phyloP scores from a whole-genome alignment of 2,888 invertebrate species.

The Buathra laborator region DNA sequence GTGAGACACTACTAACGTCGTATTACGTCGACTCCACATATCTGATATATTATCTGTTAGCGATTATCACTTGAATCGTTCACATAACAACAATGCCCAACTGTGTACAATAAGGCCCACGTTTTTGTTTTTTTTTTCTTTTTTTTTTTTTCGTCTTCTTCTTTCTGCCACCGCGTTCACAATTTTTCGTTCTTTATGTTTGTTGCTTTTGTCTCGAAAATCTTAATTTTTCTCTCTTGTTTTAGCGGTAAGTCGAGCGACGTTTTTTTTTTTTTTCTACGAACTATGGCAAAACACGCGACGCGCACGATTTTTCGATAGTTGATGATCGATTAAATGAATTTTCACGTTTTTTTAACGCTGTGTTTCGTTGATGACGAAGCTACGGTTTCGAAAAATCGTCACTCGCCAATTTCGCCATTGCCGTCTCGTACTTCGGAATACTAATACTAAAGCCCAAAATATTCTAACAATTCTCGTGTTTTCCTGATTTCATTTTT shows the following conservation, averaged over 20 bases:
- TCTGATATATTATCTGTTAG: conserved; percentile 80
- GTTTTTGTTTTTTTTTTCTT: conserved; percentile 67
- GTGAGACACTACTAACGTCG: conserved; percentile 65
- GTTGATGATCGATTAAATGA: conserved; percentile 1
- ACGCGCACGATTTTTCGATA: conserved; percentile 29
- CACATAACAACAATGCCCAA: conserved; percentile 84
- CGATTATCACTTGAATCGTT: conserved; percentile 80
- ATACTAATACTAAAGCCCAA: conserved; percentile 83
- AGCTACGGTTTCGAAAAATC: background rate
- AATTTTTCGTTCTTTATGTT: conserved; percentile 53
- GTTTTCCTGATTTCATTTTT: conserved; percentile 27
- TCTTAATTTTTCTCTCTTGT: background rate
- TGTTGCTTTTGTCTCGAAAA: conserved; percentile 10
- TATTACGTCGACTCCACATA: conserved; percentile 71
- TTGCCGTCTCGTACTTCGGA: conserved; percentile 46
- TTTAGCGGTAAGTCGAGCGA: conserved; percentile 18
- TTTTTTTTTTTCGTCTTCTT: conserved; percentile 20
- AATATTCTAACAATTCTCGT: conserved; percentile 72
- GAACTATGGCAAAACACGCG: conserved; percentile 39
- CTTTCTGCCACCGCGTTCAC: conserved; percentile 70
- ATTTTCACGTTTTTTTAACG: conserved; percentile 4
- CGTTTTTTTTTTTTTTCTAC: background rate
- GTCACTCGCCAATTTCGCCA: conserved; percentile 28
- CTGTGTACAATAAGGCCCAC: conserved; percentile 84
- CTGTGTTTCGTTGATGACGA: background rate